Base-by-base conservation (phyloP, 2,888 invertebrate genomes). In the Dendrolimus pini region DNA sequence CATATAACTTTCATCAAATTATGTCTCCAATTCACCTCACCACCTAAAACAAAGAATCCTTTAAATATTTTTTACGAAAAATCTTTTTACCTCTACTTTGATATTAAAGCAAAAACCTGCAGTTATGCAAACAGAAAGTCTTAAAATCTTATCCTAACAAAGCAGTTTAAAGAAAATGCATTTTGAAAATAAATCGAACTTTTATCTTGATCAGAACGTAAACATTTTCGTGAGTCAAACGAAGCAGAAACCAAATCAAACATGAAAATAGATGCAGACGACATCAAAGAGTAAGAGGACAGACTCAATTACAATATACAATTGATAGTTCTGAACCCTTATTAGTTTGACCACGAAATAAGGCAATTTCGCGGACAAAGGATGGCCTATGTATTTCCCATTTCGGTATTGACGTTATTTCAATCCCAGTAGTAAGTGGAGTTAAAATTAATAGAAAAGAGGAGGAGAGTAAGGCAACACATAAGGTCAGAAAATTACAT, bases 311-410 rank as follows among this genome's bases (percentile, higher is more conserved):
- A 85, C 82, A 79, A 78, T 80, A 74, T 75, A 64, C 70, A 77
- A 83, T 83, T 82, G 82, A 83, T 87, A 88, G 87, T 86, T 88
- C 69, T 79, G 80, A 79, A 77, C 84, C 84, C 83, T 83, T 88
- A 87, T 86, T 88, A 87, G 74, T 80, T 77, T 74, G 67, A 75
- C 77, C 81, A 80, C 79, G 78, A 81, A 84, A 87, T 85, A 81
- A 86, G 84, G 86, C 85, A 86, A 90, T 90, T 89, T 87, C 64
- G 79, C 70, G 84, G 85, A 89, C 88, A 90, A 89, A 85, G 86
- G 80, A 76, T 74, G 77, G 79, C 86, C 80, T 47, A 12, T 10
- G 47, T 47, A 3, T 10, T 47, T 47, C 47, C 47, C 47, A 12
- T 47, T 47, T 47, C 47, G 47, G 47, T 30, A 30, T 30, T 30